Base-by-base conservation (phyloP, 2,888 invertebrate genomes). In the Epinotia ramella region DNA sequence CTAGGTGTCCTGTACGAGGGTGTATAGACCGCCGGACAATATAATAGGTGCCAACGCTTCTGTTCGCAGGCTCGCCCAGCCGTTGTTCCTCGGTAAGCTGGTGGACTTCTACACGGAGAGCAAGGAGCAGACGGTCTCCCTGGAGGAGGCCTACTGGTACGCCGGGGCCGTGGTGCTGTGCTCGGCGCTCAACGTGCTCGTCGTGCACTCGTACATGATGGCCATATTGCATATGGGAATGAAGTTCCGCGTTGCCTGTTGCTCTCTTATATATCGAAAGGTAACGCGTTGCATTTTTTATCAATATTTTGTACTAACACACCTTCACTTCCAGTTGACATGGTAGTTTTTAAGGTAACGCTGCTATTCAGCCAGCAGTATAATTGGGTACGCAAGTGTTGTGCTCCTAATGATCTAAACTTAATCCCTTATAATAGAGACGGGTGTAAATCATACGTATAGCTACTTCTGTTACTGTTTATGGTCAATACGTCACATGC, bases 161-260 rank as follows among this genome's bases (percentile, higher is more conserved):
- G 97, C 98, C 0, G 95, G 93, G 0, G 96, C 96, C 4, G 96
- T 98, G 46, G 95, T 97, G 16, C 82, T 96, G 20, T 97, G 97
- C 83, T 97, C 97, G 0, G 96, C 96, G 0, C 84, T 97, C 65
- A 97, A 97, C 83, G 96, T 98, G 33, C 93, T 98, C 80, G 93
- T 97, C n/a, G 96, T 97, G 79, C 99, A 99, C 91, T 97, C 98
- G 0, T 98, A 97, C 86, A 98, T 98, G 96, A 96, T 98, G 95
- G 96, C 96, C 20, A 96, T 97, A 18, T 94, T 97, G 72, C 96
- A 97, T 82, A 95, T 97, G 89, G 98, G 98, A 64, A 97, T 98
- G 97, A 96, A 97, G 89, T 95, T 98, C 85, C 93, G 98, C 16
- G 96, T 98, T 0, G 97, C 97, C 0, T 96, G 97, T 83, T 97